Base-by-base conservation (phyloP, 2,888 invertebrate species). In the Ectemnius lituratus region DNA sequence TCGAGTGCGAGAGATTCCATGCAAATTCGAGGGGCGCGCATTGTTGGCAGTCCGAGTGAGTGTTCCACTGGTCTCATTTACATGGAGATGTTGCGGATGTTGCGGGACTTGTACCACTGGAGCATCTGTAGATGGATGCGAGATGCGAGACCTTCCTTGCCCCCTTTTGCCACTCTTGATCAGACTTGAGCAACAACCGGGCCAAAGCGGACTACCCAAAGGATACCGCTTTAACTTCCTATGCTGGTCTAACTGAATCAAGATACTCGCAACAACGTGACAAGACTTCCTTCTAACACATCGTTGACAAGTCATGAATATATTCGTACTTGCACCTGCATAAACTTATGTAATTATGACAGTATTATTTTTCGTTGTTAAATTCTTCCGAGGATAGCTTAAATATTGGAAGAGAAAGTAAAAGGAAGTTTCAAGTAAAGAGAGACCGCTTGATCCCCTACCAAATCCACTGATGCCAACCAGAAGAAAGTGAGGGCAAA, bases 61-160 rank as follows among this genome's bases (percentile, higher is more conserved):
- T 27, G 64, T 59, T 57, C 56, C 63, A 11, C 57, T 20, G 13
- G 37, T 70, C 72, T 72, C 76, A 81, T 81, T 78, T 81, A 68
- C 81, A 81, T 76, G 66, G 52, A 70, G 73, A 78, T 67, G 63
- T 71, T 49, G 45, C 46, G 47, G 58, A 72, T 47, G 57, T 70
- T 37, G 37, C 37, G 37, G 37, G 37, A 11, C 37, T 37, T 8
- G 11, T 11, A 11, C 11, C 37, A 37, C 37, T 37, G 37, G 11
- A 11, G 37, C 37, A 37, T 37, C 37, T 37, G 37, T 37, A 8
- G 37, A 37, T 37, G 1, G 37, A 37, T 37, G 37, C 37, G 2
- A 37, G 37, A 37, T 37, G 37, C 37, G 11, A 11, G 8, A 37
- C 37, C 11, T 11, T 11, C 37, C 37, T 37, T 1, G 62, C 28